A percentile compares a stretch with the other conserved stretches of the same genome.
Evolutionary conservation across 2,113 vertebrate genomes (phyloP).

Genomic region (Zosterops lateralis): DNA sequence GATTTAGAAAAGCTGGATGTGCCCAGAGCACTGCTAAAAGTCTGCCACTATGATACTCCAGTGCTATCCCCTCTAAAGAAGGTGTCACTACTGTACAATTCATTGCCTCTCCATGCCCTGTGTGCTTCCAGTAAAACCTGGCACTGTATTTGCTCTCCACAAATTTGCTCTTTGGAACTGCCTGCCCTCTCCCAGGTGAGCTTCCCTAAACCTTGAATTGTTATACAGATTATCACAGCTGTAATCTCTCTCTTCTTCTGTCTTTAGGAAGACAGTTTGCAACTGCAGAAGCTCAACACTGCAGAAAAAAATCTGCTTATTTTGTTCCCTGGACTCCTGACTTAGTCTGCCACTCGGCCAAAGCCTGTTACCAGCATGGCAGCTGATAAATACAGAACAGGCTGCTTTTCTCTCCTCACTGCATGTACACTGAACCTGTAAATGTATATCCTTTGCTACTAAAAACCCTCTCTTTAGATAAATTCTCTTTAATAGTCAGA

Average conservation of each 20-base stretch:
- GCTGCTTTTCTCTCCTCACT: neutral
- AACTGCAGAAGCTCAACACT: neutral
- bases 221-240: neutral
- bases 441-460: neutral
- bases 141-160: neutral
- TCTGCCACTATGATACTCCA: neutral
- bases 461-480: neutral
- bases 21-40: neutral
- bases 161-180: neutral
- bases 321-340: neutral
- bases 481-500: neutral
- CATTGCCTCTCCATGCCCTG: neutral
- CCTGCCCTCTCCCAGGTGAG: neutral
- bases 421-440: neutral
- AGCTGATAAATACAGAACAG: constrained; percentile 13
- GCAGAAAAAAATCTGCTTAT: neutral
- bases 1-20: neutral
- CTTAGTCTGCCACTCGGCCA: neutral
- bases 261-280: neutral
- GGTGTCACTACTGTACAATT: neutral
- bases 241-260: neutral
- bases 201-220: neutral
- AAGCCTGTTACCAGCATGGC: neutral
- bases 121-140: neutral
- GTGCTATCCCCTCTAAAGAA: neutral